Evolutionary conservation across 2,113 vertebrate genomes (phyloP), one percentile per base, ranked within the genome.

Genomic region (Macroglossus sobrinus): DNA sequence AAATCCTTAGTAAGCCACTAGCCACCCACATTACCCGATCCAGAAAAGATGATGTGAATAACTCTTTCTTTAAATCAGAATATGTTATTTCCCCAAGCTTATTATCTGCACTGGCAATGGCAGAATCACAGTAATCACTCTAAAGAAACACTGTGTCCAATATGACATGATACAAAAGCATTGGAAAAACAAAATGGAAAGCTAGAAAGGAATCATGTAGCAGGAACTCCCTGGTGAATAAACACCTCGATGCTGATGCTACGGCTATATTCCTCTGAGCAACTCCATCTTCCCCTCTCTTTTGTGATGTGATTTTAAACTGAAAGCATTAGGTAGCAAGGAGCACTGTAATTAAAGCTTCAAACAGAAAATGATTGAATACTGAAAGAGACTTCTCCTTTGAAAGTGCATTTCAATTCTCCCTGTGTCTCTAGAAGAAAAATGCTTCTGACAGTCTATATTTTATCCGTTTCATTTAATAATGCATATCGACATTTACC

Each of bases 381-480:
- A 53, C 53, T 72, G 11, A 92, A 89, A 97, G 90, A 96, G 91
- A 30, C 26, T 86, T 97, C 86, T 93, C 82, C 30, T 96, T 97
- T 98, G 71, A 98, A 98, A 98, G 95, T 45, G 59, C 94, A 95
- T 96, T 96, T 97, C 89, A 97, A 95, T 98, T 98, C 93, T 69
- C 92, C 57, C 35, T 14, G 1, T 94, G 90, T 94, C 55, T 97
- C 69, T 59, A 40, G 64, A 96, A 98, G 74, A 78, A 96, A 98
- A 98, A 91, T 69, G 87, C 19, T 96, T 98, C 97, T 98, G 95
- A 97, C 94, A 96, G 80, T 93, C 93, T 97, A 9, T 94, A 97
- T 98, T 97, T 98, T 98, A 93, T 82, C 64, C 63, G 35, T 95
- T 98, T 93, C 87, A 96, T 98, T 98, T 98, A 98, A 98, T 98